Evolutionary conservation across 2,797 vertebrate genomes (phyloP), one percentile per base, ranked within the genome.

Genomic region (Heliangelus exortis): DNA sequence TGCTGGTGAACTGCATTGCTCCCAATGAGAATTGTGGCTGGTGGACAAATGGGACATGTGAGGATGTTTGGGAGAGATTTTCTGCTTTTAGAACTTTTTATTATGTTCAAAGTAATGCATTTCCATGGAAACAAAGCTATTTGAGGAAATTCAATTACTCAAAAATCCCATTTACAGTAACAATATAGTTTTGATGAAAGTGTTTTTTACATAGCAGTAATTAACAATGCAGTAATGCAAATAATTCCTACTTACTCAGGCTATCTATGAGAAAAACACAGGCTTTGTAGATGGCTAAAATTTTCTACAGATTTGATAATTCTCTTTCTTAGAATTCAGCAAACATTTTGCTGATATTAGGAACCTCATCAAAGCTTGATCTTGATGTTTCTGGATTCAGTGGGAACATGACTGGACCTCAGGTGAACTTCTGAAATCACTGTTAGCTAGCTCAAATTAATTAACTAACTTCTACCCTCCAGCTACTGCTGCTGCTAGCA

Each of bases 171-270:
- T 65, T 93, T 90, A 59, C 45, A 53, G 15, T 61, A 55, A 72
- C 66, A 66, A 36, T 31, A 58, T 14, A 47, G 16, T 75, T 91
- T 80, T 55, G 36, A 84, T 81, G 25, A 65, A 87, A 66, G 55
- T 4, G 6, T 33, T 80, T 84, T 93, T 75, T 78, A 43, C 18
- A 12, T 7, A 48, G 33, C 17, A 74, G 61, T 77, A 93, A 93
- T 95, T 94, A 97, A 84, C 62, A 91, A 89, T 81, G 72, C 18
- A 92, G 59, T 29, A 86, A 81, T 34, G 25, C 2, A 22, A 81
- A 89, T 84, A 90, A 65, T 95, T 93, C 53, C 84, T 93, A 51
- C 50, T 33, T 51, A 50, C 63, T 96, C 54, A 76, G 45, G 58
- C 31, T 93, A 84, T 69, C 63, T 89, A 74, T 26, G 41, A 89